Conservation (phyloP, 2,113 vertebrate genomes). For the Oenanthe oenanthe region DNA sequence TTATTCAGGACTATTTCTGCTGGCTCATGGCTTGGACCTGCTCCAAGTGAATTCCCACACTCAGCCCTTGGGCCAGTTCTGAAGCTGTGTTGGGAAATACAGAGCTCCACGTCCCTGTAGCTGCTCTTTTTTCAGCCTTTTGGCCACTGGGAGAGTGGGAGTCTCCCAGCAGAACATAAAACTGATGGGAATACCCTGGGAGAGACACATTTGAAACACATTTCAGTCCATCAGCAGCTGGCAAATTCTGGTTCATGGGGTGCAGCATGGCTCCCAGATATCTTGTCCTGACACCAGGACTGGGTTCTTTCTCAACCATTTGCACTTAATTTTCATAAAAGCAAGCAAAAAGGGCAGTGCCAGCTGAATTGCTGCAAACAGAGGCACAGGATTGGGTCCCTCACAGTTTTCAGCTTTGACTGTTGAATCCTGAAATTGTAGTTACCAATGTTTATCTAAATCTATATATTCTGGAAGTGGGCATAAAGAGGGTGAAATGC, state of each 20-base stretch:
- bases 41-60: neutral
- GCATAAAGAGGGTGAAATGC: neutral
- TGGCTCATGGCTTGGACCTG: neutral
- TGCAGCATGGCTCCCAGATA: neutral
- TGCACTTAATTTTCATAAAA: neutral
- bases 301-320: neutral
- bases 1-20: neutral
- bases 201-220: neutral
- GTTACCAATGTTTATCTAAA: neutral
- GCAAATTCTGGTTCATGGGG: neutral
- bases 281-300: neutral
- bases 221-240: neutral
- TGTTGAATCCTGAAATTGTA: neutral
- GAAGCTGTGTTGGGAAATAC: neutral
- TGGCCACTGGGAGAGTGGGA: neutral
- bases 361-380: neutral
- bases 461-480: neutral
- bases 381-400: neutral
- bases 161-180: neutral
- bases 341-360: neutral
- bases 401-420: neutral
- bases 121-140: neutral
- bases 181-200: neutral
- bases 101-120: neutral
- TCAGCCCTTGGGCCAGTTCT: neutral